phyloP scores from a whole-genome alignment of 1,140 invertebrate species.

The Plodia interpunctella region DNA sequence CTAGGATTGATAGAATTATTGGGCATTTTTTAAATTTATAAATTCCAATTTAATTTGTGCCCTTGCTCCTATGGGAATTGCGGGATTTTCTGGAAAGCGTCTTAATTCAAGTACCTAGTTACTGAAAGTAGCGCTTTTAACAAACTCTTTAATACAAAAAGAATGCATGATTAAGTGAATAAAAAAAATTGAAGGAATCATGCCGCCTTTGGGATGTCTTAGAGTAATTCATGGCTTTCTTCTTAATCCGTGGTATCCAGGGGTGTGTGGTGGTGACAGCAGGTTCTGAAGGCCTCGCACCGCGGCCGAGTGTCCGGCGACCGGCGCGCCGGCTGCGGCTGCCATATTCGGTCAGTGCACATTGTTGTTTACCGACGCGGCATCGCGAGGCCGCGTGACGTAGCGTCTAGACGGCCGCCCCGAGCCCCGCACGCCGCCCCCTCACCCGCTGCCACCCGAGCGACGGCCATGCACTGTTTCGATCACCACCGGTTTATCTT shows the following conservation, averaged over 20 bases:
- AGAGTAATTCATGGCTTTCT: too few relatives aligned
- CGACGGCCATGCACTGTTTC: slow-evolving; percentile 39
- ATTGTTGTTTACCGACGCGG: slow-evolving; percentile 72
- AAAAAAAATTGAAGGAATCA: too few relatives aligned
- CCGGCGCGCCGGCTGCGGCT: slow-evolving; percentile 40
- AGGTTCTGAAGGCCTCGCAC: slow-evolving; percentile 1
- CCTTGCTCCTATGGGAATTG: too few relatives aligned
- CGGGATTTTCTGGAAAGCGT: too few relatives aligned
- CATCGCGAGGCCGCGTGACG: slow-evolving; percentile 74
- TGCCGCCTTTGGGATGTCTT: too few relatives aligned
- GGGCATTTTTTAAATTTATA: too few relatives aligned
- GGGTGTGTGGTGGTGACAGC: neutral
- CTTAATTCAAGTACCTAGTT: too few relatives aligned
- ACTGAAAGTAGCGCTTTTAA: too few relatives aligned
- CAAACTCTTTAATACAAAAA: too few relatives aligned
- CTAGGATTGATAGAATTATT: too few relatives aligned
- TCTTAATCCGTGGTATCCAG: neutral
- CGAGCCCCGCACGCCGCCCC: slow-evolving; percentile 23
- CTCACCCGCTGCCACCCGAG: slow-evolving; percentile 28
- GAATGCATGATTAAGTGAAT: too few relatives aligned
- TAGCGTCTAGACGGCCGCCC: slow-evolving; percentile 70
- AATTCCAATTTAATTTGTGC: too few relatives aligned
- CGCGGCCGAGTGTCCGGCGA: slow-evolving; percentile 38
- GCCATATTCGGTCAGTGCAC: slow-evolving; percentile 75
- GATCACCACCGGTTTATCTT: slow-evolving; percentile 68